These are phyloP conservation scores for Riparia riparia DNA, from an alignment of 2,113 vertebrate species.

Conservation along the genomic window DNA sequence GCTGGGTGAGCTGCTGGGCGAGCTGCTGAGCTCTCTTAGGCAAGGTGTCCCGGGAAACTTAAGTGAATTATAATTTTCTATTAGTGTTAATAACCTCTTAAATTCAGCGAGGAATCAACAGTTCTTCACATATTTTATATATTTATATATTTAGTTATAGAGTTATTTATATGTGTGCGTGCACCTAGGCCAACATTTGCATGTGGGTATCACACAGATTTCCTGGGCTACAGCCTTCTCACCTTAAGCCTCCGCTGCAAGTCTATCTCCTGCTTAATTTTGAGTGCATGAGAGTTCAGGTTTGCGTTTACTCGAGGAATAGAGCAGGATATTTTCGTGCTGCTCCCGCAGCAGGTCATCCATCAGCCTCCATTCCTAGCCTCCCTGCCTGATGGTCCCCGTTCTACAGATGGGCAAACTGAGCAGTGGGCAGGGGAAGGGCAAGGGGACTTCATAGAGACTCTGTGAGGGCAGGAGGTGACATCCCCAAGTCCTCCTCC, in stretches of 20 bases:
- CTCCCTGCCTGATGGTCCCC: background rate
- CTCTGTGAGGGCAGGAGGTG: background rate
- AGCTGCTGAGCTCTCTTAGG: conserved; percentile 29
- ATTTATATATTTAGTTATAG: no score
- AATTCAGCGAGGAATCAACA: background rate
- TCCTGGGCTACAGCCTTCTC: background rate
- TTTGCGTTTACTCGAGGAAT: rapidly evolving
- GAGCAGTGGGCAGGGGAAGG: background rate
- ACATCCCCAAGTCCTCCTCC: background rate
- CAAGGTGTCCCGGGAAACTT: background rate
- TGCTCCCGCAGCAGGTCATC: background rate
- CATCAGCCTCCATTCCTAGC: background rate
- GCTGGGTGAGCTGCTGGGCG: background rate
- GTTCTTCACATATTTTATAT: background rate
- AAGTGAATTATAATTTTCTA: background rate
- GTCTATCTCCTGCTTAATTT: background rate
- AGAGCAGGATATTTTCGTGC: background rate
- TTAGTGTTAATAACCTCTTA: conserved; percentile 32
- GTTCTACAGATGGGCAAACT: background rate
- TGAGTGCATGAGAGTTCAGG: background rate
- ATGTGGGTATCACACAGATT: rapidly evolving
- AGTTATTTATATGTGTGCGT: no score
- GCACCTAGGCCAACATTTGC: background rate
- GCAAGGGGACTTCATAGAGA: background rate
- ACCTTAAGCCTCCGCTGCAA: background rate